Evolutionary conservation across 1,140 invertebrate species (phyloP), one percentile per base, ranked within the genome.

Genomic region (Scaptomyza hsui): DNA sequence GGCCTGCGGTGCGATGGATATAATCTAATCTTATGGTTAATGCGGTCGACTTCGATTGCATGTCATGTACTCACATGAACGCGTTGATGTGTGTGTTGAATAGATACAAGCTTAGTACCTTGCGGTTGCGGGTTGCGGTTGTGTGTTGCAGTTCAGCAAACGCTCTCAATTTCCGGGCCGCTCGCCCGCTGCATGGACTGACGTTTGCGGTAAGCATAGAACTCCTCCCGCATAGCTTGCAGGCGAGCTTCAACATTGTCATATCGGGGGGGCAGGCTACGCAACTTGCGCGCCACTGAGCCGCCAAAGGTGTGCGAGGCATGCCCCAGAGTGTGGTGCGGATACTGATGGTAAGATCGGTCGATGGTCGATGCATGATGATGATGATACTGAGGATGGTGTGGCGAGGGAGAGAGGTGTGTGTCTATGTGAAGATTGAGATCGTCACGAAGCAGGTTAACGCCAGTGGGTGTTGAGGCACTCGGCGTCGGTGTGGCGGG

Each of bases 211-310:
- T 98, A 98, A 90, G 97, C 95, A 90, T 98, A 95, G 92, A 98
- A 99, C 91, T 99, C 97, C 90, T 98, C 96, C 79, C 98, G 97
- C 95, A 99, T 97, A 26, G 97, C 97, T 75, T 97, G 96, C 55
- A 98, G 96, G 49, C 98, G 93, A 3, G 97, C 96, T 88, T 97
- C 97, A 72, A 97, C 96, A 91, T 97, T 97, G 77, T 96, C 95
- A 49, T 95, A 94, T 4, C 94, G 94, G 32, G 93, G 94, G 32
- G 93, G 92, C 62, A 93, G 91, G 24, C 63, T 65, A 6, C 77
- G 77, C 18, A 75, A 15, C 35, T 86, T 82, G 0, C 78, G 75
- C 3, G 55, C 3, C 0, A 19, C 19, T 0, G 44, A 47, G 4
- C 55, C 37, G 0, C 37, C 21, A n/a, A 41, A 41, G 4, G 19